Conservation (phyloP, 2,888 invertebrate genomes). For the Troides oblongomaculatus region DNA sequence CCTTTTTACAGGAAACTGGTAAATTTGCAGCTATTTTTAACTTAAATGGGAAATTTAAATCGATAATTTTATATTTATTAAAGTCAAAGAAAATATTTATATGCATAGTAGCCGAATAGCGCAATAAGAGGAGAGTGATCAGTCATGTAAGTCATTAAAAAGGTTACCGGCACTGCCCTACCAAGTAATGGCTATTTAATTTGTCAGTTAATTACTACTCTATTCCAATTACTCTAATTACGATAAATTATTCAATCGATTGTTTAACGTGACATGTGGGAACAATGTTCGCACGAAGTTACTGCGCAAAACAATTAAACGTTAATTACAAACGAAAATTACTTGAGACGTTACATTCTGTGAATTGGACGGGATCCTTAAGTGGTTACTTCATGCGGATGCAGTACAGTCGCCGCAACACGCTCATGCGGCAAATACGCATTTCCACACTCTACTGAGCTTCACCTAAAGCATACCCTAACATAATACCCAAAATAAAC, state of each 20-base stretch:
- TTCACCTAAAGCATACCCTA: conserved; percentile 35
- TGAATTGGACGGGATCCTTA: conserved; percentile 18
- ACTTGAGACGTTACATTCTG: conserved; percentile 12
- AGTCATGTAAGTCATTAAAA: conserved; percentile 23
- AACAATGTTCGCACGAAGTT: neutral
- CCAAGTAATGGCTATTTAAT: conserved; percentile 26
- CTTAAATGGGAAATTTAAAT: neutral
- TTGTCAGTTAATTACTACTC: conserved; percentile 26
- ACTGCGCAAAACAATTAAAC: neutral
- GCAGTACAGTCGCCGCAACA: conserved; percentile 34
- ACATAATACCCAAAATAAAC: conserved; percentile 27
- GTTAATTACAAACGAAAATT: neutral
- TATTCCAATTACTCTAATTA: conserved; percentile 26
- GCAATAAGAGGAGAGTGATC: conserved; percentile 19
- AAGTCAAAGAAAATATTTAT: too few species aligned
- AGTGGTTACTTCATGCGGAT: conserved; percentile 30
- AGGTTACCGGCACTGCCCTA: conserved; percentile 24
- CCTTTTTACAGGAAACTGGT: too few species aligned
- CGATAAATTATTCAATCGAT: conserved; percentile 6
- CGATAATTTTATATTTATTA: too few species aligned
- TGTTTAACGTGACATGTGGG: neutral
- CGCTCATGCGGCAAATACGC: conserved; percentile 40
- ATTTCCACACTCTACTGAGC: conserved; percentile 39
- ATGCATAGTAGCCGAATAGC: conserved; percentile 6
- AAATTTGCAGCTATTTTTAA: too few species aligned